Percentiles rank a stretch among this genome's conserved stretches.
phyloP scores from a whole-genome alignment of 1,140 invertebrate genomes.

The Lordiphosa collinella region DNA sequence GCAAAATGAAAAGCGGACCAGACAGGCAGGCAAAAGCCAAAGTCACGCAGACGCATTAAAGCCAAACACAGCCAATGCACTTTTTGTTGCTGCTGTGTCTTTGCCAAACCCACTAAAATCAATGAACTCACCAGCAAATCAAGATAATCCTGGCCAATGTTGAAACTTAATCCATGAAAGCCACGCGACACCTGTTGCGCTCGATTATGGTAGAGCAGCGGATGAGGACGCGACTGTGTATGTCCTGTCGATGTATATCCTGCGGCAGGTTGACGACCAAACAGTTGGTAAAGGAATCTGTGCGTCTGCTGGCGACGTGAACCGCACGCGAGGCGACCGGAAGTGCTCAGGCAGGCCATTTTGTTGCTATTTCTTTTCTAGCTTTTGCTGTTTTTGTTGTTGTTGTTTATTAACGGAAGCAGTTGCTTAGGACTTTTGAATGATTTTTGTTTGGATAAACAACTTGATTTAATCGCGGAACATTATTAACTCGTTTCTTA shows the following conservation, averaged over 20 bases:
- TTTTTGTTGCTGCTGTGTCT: slow-evolving; percentile 18
- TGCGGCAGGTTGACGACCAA: slow-evolving; percentile 32
- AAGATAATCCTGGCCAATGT: slow-evolving; percentile 56
- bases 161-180: slow-evolving; percentile 61
- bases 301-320: slow-evolving; percentile 63
- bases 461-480: slow-evolving; percentile 1
- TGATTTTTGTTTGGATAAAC: not conserved
- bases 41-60: slow-evolving; percentile 68
- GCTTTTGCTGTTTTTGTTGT: slow-evolving; percentile 2
- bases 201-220: slow-evolving; percentile 2
- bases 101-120: not conserved
- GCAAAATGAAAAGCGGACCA: slow-evolving; percentile 48
- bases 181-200: slow-evolving; percentile 34
- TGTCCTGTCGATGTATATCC: slow-evolving; percentile 7
- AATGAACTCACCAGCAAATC: slow-evolving; percentile 63
- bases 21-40: slow-evolving; percentile 47
- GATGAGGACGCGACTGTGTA: not conserved
- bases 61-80: slow-evolving; percentile 64
- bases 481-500: slow-evolving; percentile 34
- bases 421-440: slow-evolving; percentile 6
- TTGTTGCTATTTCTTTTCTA: slow-evolving; percentile 24
- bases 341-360: slow-evolving; percentile 76
- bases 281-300: slow-evolving; percentile 56
- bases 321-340: slow-evolving; percentile 71
- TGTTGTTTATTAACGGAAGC: not conserved